These are phyloP conservation scores for Coranthus polyacanthus DNA, from an alignment of 2,797 vertebrate genomes.

Conservation along the genomic window DNA sequence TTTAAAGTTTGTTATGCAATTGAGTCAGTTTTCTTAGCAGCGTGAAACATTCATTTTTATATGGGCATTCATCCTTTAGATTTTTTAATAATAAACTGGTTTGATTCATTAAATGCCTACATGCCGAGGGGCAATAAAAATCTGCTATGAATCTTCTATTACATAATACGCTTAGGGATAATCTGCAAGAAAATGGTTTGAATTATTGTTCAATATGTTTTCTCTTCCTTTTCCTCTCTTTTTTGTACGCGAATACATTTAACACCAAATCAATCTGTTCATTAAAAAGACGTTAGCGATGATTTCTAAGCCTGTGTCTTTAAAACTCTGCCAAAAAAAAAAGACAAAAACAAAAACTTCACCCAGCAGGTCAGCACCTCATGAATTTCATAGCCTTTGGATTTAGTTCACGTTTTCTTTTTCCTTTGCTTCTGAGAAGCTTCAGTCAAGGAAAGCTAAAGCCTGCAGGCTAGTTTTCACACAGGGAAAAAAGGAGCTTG, in stretches of 20 bases:
- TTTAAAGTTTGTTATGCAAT: no score
- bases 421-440: conserved; percentile 49
- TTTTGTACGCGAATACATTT: neutral
- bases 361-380: conserved; percentile 26
- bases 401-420: conserved; percentile 64
- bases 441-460: conserved; percentile 53
- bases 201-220: conserved; percentile 11
- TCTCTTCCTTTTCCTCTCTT: neutral
- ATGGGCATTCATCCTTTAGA: neutral
- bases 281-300: neutral
- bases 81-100: no score
- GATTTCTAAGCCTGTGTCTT: conserved; percentile 5
- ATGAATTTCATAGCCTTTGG: conserved; percentile 46
- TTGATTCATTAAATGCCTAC: no score
- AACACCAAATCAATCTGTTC: conserved; percentile 6
- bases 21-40: no score
- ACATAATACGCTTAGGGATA: neutral
- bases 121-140: neutral
- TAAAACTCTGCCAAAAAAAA: neutral
- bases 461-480: conserved; percentile 56
- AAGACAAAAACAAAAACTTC: conserved; percentile 16
- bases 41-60: neutral
- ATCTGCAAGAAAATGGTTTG: conserved; percentile 13
- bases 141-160: conserved; percentile 7
- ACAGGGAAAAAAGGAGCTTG: conserved; percentile 66